Evolutionary conservation across 2,797 vertebrate genomes (phyloP), one percentile per base, ranked within the genome.

Genomic region (Poeciliopsis presidionis): DNA sequence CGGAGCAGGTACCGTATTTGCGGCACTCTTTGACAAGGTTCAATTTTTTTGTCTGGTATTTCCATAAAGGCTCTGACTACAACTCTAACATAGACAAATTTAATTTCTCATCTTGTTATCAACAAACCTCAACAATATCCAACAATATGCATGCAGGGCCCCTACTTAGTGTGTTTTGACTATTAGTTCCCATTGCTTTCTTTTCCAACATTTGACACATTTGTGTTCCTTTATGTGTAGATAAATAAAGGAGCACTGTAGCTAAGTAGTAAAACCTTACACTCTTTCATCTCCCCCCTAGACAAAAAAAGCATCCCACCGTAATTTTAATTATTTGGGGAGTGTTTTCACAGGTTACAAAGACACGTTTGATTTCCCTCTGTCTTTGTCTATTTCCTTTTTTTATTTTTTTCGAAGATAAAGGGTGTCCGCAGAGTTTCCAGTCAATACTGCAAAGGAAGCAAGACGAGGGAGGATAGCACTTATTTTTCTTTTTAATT

Each of bases 401-500:
- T 14, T 16, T 30, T 18, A 3, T 14, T 30, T 69, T 47, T 46
- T 69, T 30, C 33, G 11, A 73, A 80, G 59, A 80, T 45, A 85
- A 84, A 81, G n/a, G 74, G 55, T 67, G 70, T 88, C 81, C 76
- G 46, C 39, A 30, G 83, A 87, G 77, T 80, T 89, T 86, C 80
- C 76, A 61, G 86, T 90, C 89, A 76, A 79, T 71, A 85, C 85
- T 82, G 81, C 76, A 88, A 88, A 90, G 89, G 81, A 88, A 75
- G 80, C 81, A 90, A 86, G 79, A 91, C 91, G 90, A 93, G 86
- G 90, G 78, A 87, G 86, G 93, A 91, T 89, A 90, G 89, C 88
- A 92, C 91, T 92, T 93, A 94, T 94, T 93, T 95, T 92, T 91
- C 89, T 90, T 93, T 93, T 94, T 96, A 96, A 95, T 96, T 96